phyloP scores from a whole-genome alignment of 2,888 invertebrate genomes.

The Dasypolia templi region DNA sequence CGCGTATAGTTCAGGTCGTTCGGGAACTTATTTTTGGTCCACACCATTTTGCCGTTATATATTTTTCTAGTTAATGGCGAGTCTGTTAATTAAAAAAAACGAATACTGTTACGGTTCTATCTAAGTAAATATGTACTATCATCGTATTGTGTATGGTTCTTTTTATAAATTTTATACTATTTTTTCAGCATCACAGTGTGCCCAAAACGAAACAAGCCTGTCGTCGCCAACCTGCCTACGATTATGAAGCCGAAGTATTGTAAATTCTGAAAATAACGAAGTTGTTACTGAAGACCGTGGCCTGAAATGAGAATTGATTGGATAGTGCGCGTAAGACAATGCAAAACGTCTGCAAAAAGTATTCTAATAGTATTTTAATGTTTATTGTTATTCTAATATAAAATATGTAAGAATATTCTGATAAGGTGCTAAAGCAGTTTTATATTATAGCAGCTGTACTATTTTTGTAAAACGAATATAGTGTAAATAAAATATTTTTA shows the following conservation, averaged over 20 bases:
- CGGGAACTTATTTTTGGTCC: neutral
- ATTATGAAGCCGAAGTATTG: conserved; percentile 87
- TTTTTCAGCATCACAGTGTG: conserved; percentile 93
- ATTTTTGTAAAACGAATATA: conserved; percentile 39
- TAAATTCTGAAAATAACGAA: conserved; percentile 72
- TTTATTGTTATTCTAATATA: conserved; percentile 53
- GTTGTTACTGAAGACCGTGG: neutral
- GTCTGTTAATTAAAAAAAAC: neutral
- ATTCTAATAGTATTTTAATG: conserved; percentile 76
- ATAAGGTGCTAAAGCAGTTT: conserved; percentile 27
- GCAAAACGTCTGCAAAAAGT: conserved; percentile 72
- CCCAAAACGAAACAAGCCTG: conserved; percentile 91
- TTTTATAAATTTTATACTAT: conserved; percentile 42
- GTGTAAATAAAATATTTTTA: conserved; percentile 48
- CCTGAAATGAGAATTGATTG: conserved; percentile 33
- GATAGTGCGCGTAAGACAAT: conserved; percentile 66
- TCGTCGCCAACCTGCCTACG: conserved; percentile 92
- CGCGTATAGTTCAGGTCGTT: neutral
- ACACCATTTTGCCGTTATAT: neutral
- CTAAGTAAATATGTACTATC: neutral
- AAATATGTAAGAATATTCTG: conserved; percentile 21
- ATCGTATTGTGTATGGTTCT: neutral
- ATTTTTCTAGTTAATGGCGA: neutral
- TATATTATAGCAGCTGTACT: conserved; percentile 21
- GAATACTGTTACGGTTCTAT: neutral